Percentiles rank a stretch among this genome's conserved stretches.
phyloP scores from a whole-genome alignment of 2,797 vertebrate genomes.

The Threskiornis aethiopicus region DNA sequence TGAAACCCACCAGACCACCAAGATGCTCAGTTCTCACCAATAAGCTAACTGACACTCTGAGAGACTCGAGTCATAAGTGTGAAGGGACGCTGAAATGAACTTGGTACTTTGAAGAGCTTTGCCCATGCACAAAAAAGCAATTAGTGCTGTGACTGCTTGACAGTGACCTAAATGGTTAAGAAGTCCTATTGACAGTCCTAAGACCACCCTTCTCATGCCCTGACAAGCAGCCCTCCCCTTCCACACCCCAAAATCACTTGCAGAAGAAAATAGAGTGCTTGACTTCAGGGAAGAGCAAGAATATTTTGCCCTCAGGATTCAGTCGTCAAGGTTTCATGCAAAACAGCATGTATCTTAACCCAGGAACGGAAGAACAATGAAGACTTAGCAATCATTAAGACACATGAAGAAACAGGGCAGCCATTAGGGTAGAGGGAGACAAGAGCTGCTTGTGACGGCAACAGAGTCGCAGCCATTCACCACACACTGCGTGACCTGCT shows the following conservation, averaged over 20 bases:
- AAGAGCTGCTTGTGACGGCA: neutral
- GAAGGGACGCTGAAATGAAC: neutral
- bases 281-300: neutral
- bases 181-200: neutral
- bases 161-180: neutral
- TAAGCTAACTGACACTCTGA: neutral
- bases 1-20: neutral
- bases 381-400: neutral
- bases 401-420: neutral
- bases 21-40: neutral
- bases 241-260: neutral
- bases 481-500: neutral
- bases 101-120: neutral
- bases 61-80: neutral
- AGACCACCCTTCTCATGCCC: neutral
- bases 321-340: neutral
- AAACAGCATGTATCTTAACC: neutral
- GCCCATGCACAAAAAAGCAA: neutral
- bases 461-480: neutral
- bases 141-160: neutral
- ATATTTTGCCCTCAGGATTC: neutral
- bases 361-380: neutral
- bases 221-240: neutral
- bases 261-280: neutral
- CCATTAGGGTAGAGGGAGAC: neutral